Conservation (phyloP, 2,113 vertebrate genomes). For the Okapia johnstoni region DNA sequence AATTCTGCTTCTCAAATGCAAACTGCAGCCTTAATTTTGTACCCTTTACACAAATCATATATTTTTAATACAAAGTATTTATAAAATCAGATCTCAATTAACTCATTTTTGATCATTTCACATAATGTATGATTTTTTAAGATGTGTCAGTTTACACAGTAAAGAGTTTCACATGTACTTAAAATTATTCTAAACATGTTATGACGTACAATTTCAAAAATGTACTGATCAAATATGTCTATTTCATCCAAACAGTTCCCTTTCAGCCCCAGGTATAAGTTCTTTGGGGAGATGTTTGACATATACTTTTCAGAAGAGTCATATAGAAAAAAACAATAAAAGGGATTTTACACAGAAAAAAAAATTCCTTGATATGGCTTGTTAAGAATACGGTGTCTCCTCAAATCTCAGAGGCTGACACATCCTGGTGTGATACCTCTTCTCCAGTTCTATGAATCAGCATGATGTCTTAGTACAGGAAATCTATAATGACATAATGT, state of each 20-base stretch:
- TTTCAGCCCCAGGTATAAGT: background rate
- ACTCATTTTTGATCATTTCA: background rate
- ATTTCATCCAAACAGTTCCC: background rate
- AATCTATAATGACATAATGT: background rate
- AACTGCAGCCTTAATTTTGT: background rate
- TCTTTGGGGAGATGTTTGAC: background rate
- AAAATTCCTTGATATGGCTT: background rate
- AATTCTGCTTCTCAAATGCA: background rate
- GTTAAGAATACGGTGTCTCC: background rate
- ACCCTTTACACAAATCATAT: background rate
- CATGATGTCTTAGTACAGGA: background rate
- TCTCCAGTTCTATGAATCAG: background rate
- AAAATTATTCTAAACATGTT: background rate
- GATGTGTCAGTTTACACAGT: background rate
- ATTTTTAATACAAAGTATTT: background rate
- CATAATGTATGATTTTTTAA: background rate
- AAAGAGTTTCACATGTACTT: background rate
- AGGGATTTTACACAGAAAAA: background rate
- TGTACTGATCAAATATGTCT: background rate
- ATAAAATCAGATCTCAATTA: background rate
- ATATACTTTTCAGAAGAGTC: slow-evolving; percentile 3
- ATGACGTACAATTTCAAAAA: background rate
- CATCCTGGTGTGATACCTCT: background rate
- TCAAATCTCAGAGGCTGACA: background rate
- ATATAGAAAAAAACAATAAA: background rate